Conservation (phyloP, 2,888 invertebrate genomes). For the Dynastes grantii region DNA sequence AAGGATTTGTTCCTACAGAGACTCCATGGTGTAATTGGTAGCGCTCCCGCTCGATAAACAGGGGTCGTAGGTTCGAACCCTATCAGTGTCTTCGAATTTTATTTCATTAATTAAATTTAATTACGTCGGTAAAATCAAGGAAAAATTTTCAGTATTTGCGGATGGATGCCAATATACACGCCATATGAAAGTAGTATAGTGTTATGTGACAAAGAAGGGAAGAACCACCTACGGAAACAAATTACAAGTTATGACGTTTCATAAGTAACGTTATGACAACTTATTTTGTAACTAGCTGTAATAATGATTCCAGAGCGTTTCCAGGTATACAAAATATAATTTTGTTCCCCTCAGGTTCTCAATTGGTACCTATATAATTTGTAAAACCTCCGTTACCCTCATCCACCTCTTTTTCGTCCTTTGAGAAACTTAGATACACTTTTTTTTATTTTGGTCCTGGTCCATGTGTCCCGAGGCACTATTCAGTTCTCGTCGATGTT, state of each 20-base stretch:
- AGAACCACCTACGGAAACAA: background rate
- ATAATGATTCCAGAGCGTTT: slow-evolving; percentile 58
- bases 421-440: background rate
- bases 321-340: slow-evolving; percentile 60
- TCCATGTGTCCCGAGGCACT: slow-evolving; percentile 4
- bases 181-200: too few relatives aligned
- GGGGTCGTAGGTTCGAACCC: too few relatives aligned
- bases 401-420: slow-evolving; percentile 6
- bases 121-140: too few relatives aligned
- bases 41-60: too few relatives aligned
- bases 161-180: too few relatives aligned
- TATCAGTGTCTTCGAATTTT: too few relatives aligned
- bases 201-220: too few relatives aligned
- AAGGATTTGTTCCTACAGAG: too few relatives aligned
- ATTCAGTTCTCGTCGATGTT: slow-evolving; percentile 53
- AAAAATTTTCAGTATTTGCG: too few relatives aligned
- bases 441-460: background rate
- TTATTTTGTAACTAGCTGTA: slow-evolving; percentile 51
- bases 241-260: background rate
- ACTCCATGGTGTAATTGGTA: too few relatives aligned
- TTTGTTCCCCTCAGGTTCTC: slow-evolving; percentile 54
- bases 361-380: slow-evolving; percentile 58
- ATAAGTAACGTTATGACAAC: slow-evolving; percentile 39
- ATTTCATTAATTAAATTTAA: too few relatives aligned
- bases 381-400: slow-evolving; percentile 54